A percentile compares a stretch with the other conserved stretches of the same genome.
Conservation (phyloP, 2,888 invertebrate species). For the Cactoblastis cactorum region DNA sequence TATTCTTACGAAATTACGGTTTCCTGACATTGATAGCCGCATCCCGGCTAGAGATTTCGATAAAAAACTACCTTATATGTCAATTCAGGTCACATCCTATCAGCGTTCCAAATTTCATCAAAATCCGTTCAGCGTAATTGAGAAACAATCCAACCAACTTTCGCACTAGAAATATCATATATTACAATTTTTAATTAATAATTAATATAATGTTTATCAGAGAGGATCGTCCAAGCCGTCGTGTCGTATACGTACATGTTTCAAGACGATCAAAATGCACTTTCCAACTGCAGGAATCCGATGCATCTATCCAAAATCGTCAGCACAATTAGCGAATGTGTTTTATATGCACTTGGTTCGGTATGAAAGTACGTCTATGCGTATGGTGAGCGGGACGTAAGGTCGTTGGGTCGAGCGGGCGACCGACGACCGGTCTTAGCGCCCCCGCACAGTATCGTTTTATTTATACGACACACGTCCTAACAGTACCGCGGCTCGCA, state of each 20-base stretch:
- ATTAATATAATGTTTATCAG: no score
- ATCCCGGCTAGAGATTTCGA: no score
- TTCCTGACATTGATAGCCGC: no score
- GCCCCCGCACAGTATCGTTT: slow-evolving; percentile 54
- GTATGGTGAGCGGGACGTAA: slow-evolving; percentile 75
- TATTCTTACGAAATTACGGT: no score
- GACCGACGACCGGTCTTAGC: slow-evolving; percentile 64
- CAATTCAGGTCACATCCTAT: no score
- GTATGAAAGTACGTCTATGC: slow-evolving; percentile 56
- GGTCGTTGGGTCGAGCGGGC: slow-evolving; percentile 75
- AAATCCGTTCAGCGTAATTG: no score
- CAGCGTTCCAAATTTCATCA: slow-evolving; percentile 12
- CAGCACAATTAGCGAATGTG: slow-evolving; percentile 28
- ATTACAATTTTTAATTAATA: no score
- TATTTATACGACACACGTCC: slow-evolving; percentile 38
- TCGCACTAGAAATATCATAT: no score
- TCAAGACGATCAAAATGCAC: slow-evolving; percentile 32
- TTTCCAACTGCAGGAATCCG: slow-evolving; percentile 28
- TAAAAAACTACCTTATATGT: no score
- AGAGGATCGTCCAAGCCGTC: no score
- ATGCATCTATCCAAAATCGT: slow-evolving; percentile 38
- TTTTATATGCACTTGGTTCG: slow-evolving; percentile 58
- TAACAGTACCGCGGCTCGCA: slow-evolving; percentile 30
- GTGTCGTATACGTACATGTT: slow-evolving; percentile 51
- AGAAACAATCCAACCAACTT: no score